Percentiles rank a stretch among this genome's conserved stretches.
phyloP scores from a whole-genome alignment of 2,797 vertebrate species.

The Sebastes hubbsi region DNA sequence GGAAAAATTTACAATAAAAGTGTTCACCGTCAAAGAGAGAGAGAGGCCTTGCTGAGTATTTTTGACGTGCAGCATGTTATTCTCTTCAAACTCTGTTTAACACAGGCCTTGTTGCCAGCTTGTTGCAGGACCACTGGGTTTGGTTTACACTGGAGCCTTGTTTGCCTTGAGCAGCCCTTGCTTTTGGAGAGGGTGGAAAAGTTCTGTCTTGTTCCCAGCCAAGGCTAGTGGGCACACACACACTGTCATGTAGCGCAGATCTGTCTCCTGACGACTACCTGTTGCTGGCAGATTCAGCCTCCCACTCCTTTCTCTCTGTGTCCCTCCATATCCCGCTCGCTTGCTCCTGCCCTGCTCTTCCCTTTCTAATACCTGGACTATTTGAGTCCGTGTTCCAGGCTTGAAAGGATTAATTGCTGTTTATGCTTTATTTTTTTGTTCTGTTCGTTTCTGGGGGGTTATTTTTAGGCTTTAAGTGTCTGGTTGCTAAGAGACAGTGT shows the following conservation, averaged over 20 bases:
- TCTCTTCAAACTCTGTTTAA: conserved; percentile 29
- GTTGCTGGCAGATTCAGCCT: conserved; percentile 79
- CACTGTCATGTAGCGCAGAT: conserved; percentile 49
- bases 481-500: conserved; percentile 87
- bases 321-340: conserved; percentile 20
- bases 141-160: conserved; percentile 41
- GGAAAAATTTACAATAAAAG: conserved; percentile 25
- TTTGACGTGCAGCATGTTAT: conserved; percentile 31
- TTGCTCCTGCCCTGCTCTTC: conserved; percentile 40
- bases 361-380: conserved; percentile 74
- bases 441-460: conserved; percentile 83
- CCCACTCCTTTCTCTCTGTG: conserved; percentile 37
- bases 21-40: background rate
- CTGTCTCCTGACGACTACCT: conserved; percentile 81
- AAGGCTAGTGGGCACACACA: conserved; percentile 36
- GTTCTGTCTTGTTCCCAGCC: conserved; percentile 54
- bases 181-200: conserved; percentile 52
- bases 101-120: conserved; percentile 21
- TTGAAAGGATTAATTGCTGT: conserved; percentile 85
- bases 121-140: conserved; percentile 28
- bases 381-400: conserved; percentile 77
- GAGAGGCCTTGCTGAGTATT: conserved; percentile 15
- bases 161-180: conserved; percentile 48
- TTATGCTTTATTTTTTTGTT: conserved; percentile 86
- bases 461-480: conserved; percentile 88